Percentiles rank a stretch among this genome's conserved stretches.
Conservation (phyloP, 2,888 invertebrate species). For the Ganaspis brasiliensis region DNA sequence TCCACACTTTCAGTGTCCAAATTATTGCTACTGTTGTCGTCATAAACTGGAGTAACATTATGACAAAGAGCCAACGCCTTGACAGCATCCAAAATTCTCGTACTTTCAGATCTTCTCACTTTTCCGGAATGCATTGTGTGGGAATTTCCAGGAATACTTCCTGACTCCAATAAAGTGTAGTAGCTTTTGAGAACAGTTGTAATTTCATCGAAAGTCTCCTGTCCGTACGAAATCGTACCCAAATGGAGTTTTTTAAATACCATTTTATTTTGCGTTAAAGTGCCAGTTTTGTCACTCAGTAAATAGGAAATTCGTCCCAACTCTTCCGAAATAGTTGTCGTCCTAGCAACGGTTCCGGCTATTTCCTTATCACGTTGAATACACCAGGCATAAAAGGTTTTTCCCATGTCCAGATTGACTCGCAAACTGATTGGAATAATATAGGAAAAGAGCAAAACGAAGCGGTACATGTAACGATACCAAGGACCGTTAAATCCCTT, state of each 20-base stretch:
- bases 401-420: constrained; percentile 99
- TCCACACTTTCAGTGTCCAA: constrained; percentile 75
- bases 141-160: constrained; percentile 68
- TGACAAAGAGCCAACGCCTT: constrained; percentile 98
- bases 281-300: constrained; percentile 99
- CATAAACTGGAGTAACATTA: constrained; percentile 99
- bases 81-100: constrained; percentile 93
- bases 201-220: constrained; percentile 92
- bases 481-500: constrained; percentile 98
- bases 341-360: constrained; percentile 96
- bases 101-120: constrained; percentile 86
- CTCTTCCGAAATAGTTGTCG: constrained; percentile 99
- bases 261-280: constrained; percentile 99
- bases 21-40: constrained; percentile 80
- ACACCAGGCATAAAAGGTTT: constrained; percentile 98
- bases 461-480: constrained; percentile 98
- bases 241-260: constrained; percentile 97
- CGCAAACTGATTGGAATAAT: constrained; percentile 99
- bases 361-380: constrained; percentile 97
- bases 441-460: constrained; percentile 98
- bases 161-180: constrained; percentile 68
- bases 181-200: constrained; percentile 71
- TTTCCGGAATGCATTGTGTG: constrained; percentile 72
- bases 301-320: constrained; percentile 97
- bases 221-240: constrained; percentile 95